Evolutionary conservation across 92 coral and sea anemone species (phyloP), one percentile per base, ranked within the genome.

Genomic region (Parazoanthus atlanticus): DNA sequence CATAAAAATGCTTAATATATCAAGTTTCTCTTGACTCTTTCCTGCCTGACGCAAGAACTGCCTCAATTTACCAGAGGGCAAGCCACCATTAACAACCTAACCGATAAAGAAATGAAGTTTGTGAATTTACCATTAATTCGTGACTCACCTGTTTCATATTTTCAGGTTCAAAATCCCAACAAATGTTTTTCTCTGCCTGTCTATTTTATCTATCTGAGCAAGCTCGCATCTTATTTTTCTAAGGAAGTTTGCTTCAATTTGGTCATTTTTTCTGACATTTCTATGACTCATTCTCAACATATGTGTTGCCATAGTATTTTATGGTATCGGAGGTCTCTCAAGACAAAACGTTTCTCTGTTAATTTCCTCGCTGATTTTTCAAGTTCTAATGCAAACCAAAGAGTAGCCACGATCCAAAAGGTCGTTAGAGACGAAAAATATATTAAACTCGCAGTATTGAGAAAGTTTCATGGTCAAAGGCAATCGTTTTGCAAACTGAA

Each of bases 241-340:
- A 1, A 34, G 28, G 30, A 70, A 2, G 79, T 36, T 75, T 36
- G 41, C 65, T 29, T 5, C 23, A 12, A 28, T 84, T 84, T 70
- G 23, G 40, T 26, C 77, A 84, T 84, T 84, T 84, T 47, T 41
- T 28, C 36, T 19, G 74, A 64, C 33, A 28, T 4, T 13, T 82
- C 86, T 61, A 84, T 84, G 78, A 84, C 87, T 84, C 87, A 84
- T 84, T 84, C 41, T 74, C 29, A 70, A 84, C 67, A 26, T 29
- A 84, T 84, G 87, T 71, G 87, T 70, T 84, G n/a, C 87, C 61
- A 82, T 41, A 67, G 76, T 47, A 23, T 33, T 41, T 12, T 38
- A 23, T 33, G 79, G 25, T 34, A 75, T 75, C 49, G 17, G 29
- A 17, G 43, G 26, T 75, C 13, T 34, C 5, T 74, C 36, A 21